Base-by-base conservation (phyloP, 2,113 vertebrate genomes). In the Gobius niger region DNA sequence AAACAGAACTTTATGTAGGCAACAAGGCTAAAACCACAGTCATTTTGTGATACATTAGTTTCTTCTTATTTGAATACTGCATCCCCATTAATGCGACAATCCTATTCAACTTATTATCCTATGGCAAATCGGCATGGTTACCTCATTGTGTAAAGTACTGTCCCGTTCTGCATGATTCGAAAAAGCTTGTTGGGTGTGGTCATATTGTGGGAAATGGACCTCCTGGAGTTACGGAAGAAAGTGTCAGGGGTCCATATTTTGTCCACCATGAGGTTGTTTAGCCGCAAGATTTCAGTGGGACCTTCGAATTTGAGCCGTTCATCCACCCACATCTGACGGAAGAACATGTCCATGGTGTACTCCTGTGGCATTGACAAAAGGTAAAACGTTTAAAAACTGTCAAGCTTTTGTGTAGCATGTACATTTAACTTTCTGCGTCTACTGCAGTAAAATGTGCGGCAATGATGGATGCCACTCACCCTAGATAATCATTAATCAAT, bases 141-240 rank as follows among this genome's bases (percentile, higher is more conserved):
- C 93, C 89, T 94, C 93, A 94, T 94, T 24, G 93, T 94, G 88
- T 94, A 94, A 54, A 94, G 88, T 16, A 94, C 90, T 0, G 93
- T 94, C 50, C 93, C 93, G 1, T 94, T 93, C 76, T 94, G 86
- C 93, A 94, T 94, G 72, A 94, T 94, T 16, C 93, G 89, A 73
- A 94, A 94, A 54, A 94, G 88, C 81, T 93, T 93, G 89, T 94
- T 94, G 0, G 93, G 93, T 1, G 92, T 87, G 40, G 93, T 94
- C 90, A 87, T 94, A 75, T 94, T 94, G 69, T 94, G 93, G 41
- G 89, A 88, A 41, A 92, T 82, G 0, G 92, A 93, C 72, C 83
- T 93, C 82, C 74, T 93, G 15, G 92, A 91, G 71, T 94, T 93
- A 66, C 90, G 78, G 76, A 94, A 94, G 70, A 93, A 94, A 1